phyloP scores from a whole-genome alignment of 2,888 invertebrate genomes.

The Meta bourneti region DNA sequence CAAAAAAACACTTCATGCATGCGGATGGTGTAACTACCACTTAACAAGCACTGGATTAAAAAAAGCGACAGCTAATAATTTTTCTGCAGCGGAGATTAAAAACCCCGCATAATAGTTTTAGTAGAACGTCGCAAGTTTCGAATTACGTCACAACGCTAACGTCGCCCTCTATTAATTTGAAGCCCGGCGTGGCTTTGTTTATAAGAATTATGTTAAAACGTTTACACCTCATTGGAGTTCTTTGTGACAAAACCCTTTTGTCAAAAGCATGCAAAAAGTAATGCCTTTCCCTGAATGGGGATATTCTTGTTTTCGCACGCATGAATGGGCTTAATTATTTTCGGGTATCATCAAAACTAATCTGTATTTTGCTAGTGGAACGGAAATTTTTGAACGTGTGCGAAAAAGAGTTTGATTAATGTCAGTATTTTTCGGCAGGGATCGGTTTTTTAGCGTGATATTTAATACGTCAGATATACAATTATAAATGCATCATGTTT shows the following conservation, averaged over 20 bases:
- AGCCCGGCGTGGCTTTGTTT: slow-evolving; percentile 4
- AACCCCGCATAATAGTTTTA: slow-evolving; percentile 12
- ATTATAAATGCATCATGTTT: too few relatives aligned
- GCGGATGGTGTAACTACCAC: slow-evolving; percentile 37
- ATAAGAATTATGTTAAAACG: slow-evolving; percentile 22
- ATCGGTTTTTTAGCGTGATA: too few relatives aligned
- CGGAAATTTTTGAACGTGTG: background rate
- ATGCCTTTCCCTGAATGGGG: background rate
- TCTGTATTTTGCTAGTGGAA: background rate
- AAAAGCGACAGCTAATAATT: slow-evolving; percentile 42
- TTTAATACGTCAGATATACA: too few relatives aligned
- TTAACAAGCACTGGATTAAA: slow-evolving; percentile 51
- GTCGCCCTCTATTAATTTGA: slow-evolving; percentile 15
- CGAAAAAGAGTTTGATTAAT: background rate
- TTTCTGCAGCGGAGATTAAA: slow-evolving; percentile 30
- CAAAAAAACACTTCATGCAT: slow-evolving; percentile 62
- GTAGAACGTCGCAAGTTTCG: slow-evolving; percentile 23
- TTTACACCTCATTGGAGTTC: slow-evolving; percentile 13
- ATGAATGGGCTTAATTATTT: background rate
- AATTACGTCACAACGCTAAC: background rate
- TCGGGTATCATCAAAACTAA: background rate
- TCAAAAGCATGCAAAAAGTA: background rate
- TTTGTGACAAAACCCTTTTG: slow-evolving; percentile 3
- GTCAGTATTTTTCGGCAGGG: too few relatives aligned
- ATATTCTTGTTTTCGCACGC: background rate